Conservation (phyloP, 2,797 vertebrate species). For the Danio aesculapii region DNA sequence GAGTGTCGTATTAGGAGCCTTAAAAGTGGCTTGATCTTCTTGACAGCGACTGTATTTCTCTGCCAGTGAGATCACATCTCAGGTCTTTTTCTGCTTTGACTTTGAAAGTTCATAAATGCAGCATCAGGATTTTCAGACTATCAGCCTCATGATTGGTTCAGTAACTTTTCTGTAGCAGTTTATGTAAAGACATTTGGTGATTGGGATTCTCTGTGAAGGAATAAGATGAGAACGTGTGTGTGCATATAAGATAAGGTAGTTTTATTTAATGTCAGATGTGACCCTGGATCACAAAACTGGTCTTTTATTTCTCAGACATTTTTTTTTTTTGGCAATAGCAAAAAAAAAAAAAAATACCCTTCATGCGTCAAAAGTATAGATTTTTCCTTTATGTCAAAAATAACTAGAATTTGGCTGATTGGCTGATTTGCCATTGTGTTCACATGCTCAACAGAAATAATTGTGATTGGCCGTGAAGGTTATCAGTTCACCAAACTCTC, state of each 20-base stretch:
- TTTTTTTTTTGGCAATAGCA: too few species aligned
- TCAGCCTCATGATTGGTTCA: background rate
- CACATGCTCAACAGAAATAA: too few species aligned
- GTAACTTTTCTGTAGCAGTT: background rate
- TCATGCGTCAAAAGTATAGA: too few species aligned
- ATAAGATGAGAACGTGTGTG: background rate
- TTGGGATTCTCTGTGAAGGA: background rate
- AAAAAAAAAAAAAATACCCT: too few species aligned
- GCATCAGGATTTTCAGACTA: background rate
- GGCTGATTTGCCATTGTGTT: too few species aligned
- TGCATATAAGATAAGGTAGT: background rate
- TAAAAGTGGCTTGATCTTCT: constrained; percentile 1
- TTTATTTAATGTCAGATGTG: too few species aligned
- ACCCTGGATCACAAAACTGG: too few species aligned
- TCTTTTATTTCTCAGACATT: too few species aligned
- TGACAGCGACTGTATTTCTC: background rate
- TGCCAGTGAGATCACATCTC: background rate
- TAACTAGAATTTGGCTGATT: too few species aligned
- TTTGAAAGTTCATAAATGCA: constrained; percentile 18
- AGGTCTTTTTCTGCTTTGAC: constrained; percentile 14
- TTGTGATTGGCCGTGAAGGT: too few species aligned
- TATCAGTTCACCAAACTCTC: too few species aligned
- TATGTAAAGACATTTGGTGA: background rate
- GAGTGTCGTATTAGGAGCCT: background rate
- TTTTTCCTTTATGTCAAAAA: too few species aligned